A percentile compares a stretch with the other conserved stretches of the same genome.
Conservation (phyloP, 2,888 invertebrate species). For the Autographa gamma region DNA sequence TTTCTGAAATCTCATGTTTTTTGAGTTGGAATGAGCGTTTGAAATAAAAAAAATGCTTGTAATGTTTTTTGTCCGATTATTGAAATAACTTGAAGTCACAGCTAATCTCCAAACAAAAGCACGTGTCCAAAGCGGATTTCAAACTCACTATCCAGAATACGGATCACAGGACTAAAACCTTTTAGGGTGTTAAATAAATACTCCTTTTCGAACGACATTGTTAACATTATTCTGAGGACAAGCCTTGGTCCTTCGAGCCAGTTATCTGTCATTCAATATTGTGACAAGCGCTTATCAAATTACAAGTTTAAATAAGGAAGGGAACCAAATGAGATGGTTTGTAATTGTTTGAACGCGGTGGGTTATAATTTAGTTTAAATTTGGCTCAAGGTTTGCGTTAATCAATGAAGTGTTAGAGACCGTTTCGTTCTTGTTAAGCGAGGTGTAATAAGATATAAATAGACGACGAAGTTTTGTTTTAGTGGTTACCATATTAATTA, state of each 20-base stretch:
- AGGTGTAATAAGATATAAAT: too few relatives aligned
- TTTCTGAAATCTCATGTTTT: too few relatives aligned
- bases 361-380: too few relatives aligned
- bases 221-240: slow-evolving; percentile 1
- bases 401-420: too few relatives aligned
- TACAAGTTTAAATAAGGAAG: not conserved
- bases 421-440: too few relatives aligned
- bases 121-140: not conserved
- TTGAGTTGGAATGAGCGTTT: too few relatives aligned
- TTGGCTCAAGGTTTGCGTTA: too few relatives aligned
- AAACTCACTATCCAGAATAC: not conserved
- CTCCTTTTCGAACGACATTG: not conserved
- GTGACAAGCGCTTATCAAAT: not conserved
- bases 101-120: not conserved
- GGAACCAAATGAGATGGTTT: not conserved
- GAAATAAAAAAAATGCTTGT: too few relatives aligned
- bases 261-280: slow-evolving; percentile 3
- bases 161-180: not conserved
- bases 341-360: too few relatives aligned
- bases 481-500: too few relatives aligned
- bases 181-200: slow-evolving; percentile 7
- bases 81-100: not conserved
- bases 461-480: too few relatives aligned
- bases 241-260: not conserved
- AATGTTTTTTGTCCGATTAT: not conserved